Conservation (phyloP, 1,140 invertebrate species). For the Anastrepha ludens region DNA sequence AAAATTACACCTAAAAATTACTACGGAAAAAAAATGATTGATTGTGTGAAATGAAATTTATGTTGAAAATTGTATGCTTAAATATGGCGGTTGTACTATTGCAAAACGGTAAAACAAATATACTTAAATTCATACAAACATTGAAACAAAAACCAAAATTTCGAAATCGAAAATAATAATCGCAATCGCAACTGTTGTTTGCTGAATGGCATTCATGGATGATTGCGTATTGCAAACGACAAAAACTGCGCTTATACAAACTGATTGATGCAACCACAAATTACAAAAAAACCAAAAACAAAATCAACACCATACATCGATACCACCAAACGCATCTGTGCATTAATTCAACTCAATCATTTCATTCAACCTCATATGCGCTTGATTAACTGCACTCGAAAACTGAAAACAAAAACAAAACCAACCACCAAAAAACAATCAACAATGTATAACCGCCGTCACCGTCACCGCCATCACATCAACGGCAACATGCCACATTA, state of each 20-base stretch:
- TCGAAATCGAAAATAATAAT: slow-evolving; percentile 1
- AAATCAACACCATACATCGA: slow-evolving; percentile 17
- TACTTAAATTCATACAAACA: neutral
- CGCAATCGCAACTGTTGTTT: neutral
- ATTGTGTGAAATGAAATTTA: slow-evolving; percentile 59
- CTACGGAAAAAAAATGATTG: slow-evolving; percentile 38
- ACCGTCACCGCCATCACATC: neutral
- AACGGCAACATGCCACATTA: slow-evolving; percentile 43
- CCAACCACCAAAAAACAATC: neutral
- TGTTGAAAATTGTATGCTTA: neutral
- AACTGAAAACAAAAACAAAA: neutral
- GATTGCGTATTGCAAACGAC: slow-evolving; percentile 63
- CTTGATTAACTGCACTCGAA: slow-evolving; percentile 38
- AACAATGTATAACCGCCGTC: neutral
- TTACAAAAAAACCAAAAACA: slow-evolving; percentile 4
- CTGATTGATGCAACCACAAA: neutral
- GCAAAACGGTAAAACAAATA: slow-evolving; percentile 45
- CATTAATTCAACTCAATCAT: neutral
- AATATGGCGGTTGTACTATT: neutral
- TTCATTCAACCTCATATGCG: neutral
- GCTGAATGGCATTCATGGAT: slow-evolving; percentile 64
- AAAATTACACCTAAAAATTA: slow-evolving; percentile 58
- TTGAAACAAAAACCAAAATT: neutral
- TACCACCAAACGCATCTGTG: neutral
- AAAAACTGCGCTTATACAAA: slow-evolving; percentile 49